Percentiles rank a stretch among this genome's conserved stretches.
Evolutionary conservation across 2,888 invertebrate species (phyloP).

Genomic region (Ashinkailepas kermadecensis): DNA sequence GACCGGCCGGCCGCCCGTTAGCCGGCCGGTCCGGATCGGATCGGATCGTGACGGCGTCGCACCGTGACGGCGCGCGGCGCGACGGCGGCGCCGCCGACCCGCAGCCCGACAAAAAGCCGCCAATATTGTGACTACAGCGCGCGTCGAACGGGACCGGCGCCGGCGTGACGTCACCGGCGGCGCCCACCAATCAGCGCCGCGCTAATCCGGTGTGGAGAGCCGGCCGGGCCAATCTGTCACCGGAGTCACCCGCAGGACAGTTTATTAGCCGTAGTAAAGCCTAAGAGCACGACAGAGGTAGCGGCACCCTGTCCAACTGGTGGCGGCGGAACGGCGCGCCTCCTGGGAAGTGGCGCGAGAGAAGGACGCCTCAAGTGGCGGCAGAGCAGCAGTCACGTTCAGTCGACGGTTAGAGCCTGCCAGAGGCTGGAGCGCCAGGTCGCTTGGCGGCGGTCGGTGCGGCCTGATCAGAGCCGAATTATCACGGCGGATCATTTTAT

Average conservation of each 20-base stretch:
- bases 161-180: constrained; percentile 2
- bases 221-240: neutral
- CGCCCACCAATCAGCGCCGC: neutral
- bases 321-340: neutral
- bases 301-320: neutral
- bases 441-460: neutral
- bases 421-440: too few relatives aligned
- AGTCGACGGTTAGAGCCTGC: too few relatives aligned
- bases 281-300: neutral
- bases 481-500: neutral
- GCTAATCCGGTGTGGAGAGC: neutral
- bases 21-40: neutral
- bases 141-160: neutral
- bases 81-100: neutral
- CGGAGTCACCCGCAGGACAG: neutral
- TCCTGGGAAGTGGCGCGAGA: neutral
- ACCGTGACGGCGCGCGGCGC: neutral
- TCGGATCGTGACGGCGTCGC: too few relatives aligned
- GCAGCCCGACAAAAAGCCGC: neutral
- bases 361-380: neutral
- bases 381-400: too few relatives aligned
- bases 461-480: neutral
- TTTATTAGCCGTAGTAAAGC: neutral
- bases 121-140: constrained; percentile 1
- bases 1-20: neutral